Evolutionary conservation across 2,113 vertebrate species (phyloP).

Genomic region (Apistogramma diplotaenia): DNA sequence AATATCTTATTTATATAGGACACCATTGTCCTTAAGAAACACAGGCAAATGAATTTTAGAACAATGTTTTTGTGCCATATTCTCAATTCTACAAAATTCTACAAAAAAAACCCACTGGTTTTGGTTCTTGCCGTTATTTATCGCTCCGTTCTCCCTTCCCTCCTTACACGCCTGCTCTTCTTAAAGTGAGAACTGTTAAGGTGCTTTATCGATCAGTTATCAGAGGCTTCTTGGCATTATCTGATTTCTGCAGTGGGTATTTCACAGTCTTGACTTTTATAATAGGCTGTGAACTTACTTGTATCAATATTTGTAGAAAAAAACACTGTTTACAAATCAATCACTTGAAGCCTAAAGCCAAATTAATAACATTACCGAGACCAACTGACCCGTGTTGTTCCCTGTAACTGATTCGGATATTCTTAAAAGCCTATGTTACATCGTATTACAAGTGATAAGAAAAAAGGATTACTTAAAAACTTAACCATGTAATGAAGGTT

Average conservation of each 20-base stretch:
- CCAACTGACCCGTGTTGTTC: neutral
- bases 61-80: neutral
- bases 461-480: neutral
- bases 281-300: conserved; percentile 20
- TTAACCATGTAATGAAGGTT: neutral
- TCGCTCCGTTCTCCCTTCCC: neutral
- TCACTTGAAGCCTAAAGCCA: conserved; percentile 20
- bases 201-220: conserved; percentile 42
- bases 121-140: rapidly evolving
- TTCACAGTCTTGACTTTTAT: conserved; percentile 41
- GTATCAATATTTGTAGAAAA: conserved; percentile 49
- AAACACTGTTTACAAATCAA: conserved; percentile 31
- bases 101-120: neutral
- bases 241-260: conserved; percentile 13
- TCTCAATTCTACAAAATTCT: neutral
- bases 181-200: conserved; percentile 9
- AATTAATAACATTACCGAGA: neutral
- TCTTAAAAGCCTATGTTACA: neutral
- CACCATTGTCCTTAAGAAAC: neutral
- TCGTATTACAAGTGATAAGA: neutral
- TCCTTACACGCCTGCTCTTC: neutral
- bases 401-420: neutral
- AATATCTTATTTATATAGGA: conserved; percentile 12
- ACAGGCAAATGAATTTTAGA: neutral
- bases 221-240: conserved; percentile 22